Percentiles rank a stretch among this genome's conserved stretches.
These are phyloP conservation scores for Aeoliscus strigatus DNA, from an alignment of 2,797 vertebrate genomes.

Conservation along the genomic window DNA sequence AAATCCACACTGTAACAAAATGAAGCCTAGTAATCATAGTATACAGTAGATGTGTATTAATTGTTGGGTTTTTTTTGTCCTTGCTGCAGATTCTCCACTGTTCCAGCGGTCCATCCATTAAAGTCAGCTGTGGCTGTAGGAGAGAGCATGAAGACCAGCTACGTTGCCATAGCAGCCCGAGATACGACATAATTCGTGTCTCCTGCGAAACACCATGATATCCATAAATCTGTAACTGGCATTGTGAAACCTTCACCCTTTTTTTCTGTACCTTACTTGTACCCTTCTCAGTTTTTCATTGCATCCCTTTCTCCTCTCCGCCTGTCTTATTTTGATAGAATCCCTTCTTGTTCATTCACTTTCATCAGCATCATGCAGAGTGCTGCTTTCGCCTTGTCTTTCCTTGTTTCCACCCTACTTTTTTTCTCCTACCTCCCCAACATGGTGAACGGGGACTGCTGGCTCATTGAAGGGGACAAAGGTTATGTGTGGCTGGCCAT, in stretches of 20 bases:
- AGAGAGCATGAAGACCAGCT: constrained; percentile 57
- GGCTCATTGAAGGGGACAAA: constrained; percentile 98
- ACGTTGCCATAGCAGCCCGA: constrained; percentile 33
- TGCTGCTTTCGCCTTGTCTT: constrained; percentile 30
- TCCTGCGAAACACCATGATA: constrained; percentile 57
- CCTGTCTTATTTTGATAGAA: constrained; percentile 3
- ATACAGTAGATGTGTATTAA: no score
- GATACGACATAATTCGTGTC: constrained; percentile 57
- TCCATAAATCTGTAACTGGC: constrained; percentile 60
- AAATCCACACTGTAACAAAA: no score
- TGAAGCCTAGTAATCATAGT: no score
- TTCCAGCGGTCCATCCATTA: constrained; percentile 17
- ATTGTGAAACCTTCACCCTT: constrained; percentile 38
- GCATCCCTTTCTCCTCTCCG: constrained; percentile 11
- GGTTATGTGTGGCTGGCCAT: constrained; percentile 98
- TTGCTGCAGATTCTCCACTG: constrained; percentile 47
- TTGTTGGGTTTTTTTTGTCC: constrained; percentile 20
- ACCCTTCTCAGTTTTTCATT: constrained; percentile 25
- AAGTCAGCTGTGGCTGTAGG: constrained; percentile 11
- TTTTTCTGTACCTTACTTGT: constrained; percentile 38
- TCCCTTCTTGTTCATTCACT: background rate
- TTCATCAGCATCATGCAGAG: constrained; percentile 50
- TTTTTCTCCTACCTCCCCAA: constrained; percentile 62
- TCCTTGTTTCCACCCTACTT: constrained; percentile 32
- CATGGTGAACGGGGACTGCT: constrained; percentile 85